phyloP scores from a whole-genome alignment of 2,888 invertebrate genomes.

The Rhabditophanes sp. region DNA sequence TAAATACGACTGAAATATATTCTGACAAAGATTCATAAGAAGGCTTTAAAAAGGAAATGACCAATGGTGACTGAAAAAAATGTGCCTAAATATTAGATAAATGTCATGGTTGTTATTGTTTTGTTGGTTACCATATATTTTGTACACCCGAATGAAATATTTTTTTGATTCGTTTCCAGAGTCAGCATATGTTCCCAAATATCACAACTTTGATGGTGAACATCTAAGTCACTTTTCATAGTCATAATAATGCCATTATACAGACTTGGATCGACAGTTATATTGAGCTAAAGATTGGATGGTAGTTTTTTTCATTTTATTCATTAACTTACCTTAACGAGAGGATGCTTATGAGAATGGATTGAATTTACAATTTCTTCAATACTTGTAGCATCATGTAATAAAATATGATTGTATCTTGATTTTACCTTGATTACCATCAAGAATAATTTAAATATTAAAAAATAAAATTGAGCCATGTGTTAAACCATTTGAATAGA shows the following conservation, averaged over 20 bases:
- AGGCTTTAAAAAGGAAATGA: constrained; percentile 12
- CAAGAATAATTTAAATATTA: no score
- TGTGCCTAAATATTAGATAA: constrained; percentile 7
- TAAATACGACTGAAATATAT: constrained; percentile 9
- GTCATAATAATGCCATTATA: constrained; percentile 14
- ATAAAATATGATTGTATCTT: no score
- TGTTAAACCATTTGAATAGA: no score
- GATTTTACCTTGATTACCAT: no score
- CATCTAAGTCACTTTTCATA: constrained; percentile 14
- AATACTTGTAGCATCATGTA: no score
- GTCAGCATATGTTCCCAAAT: constrained; percentile 12
- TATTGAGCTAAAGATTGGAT: constrained; percentile 11
- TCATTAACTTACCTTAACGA: no score
- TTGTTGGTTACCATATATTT: constrained; percentile 12
- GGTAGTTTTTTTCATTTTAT: no score
- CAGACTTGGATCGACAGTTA: constrained; percentile 10
- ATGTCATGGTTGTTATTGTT: not conserved
- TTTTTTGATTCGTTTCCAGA: constrained; percentile 12
- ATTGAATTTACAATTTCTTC: no score
- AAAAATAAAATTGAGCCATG: no score
- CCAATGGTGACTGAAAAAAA: constrained; percentile 12
- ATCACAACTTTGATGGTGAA: constrained; percentile 11
- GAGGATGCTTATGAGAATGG: no score
- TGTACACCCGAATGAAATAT: constrained; percentile 16
- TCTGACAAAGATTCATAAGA: constrained; percentile 10